phyloP scores from a whole-genome alignment of 1,140 invertebrate species.

The Panagrolaimus sp. region DNA sequence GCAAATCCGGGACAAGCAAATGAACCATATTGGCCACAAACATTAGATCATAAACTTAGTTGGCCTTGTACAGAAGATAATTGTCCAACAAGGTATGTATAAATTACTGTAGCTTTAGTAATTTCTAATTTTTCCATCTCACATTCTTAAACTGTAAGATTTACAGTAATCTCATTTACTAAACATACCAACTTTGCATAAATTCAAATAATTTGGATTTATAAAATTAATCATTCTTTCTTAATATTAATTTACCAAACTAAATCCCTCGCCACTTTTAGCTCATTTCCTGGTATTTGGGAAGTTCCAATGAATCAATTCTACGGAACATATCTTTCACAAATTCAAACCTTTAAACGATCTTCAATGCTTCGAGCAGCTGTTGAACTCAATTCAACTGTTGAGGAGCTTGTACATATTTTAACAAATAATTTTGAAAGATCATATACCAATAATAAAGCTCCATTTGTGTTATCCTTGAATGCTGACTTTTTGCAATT shows the following conservation, averaged over 20 bases:
- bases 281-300: slow-evolving; percentile 32
- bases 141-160: slow-evolving; percentile 24
- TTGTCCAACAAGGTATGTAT: slow-evolving; percentile 27
- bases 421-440: slow-evolving; percentile 38
- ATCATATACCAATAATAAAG: slow-evolving; percentile 39
- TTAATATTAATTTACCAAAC: no score
- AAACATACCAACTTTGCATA: no score
- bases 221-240: no score
- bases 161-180: no score
- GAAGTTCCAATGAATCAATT: slow-evolving; percentile 34
- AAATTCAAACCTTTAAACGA: slow-evolving; percentile 12
- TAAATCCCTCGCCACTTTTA: no score
- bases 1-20: slow-evolving; percentile 21
- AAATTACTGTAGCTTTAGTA: slow-evolving; percentile 25
- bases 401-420: slow-evolving; percentile 24
- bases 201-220: no score
- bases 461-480: slow-evolving; percentile 41
- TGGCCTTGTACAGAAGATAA: slow-evolving; percentile 37
- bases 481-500: slow-evolving; percentile 47
- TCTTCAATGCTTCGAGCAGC: slow-evolving; percentile 36
- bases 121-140: slow-evolving; percentile 35
- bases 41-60: slow-evolving; percentile 34
- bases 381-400: slow-evolving; percentile 14
- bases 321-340: slow-evolving; percentile 16
- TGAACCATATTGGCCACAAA: slow-evolving; percentile 49